phyloP scores from a whole-genome alignment of 2,888 invertebrate species.

The Tipula unca region DNA sequence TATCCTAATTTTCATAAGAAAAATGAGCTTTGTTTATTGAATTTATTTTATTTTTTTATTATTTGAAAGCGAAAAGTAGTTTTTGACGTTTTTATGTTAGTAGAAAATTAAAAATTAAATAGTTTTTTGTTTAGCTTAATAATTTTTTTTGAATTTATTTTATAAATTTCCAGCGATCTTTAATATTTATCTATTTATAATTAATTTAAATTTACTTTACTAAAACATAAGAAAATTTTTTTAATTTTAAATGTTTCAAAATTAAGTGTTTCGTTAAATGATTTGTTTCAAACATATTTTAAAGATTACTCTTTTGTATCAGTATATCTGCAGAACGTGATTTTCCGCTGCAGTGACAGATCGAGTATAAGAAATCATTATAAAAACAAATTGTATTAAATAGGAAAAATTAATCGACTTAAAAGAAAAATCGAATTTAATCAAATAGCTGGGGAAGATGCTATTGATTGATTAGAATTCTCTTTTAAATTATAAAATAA shows the following conservation, averaged over 20 bases:
- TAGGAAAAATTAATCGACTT: neutral
- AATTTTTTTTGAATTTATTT: neutral
- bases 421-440: neutral
- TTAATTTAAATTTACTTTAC: neutral
- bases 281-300: neutral
- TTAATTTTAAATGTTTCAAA: neutral
- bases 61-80: neutral
- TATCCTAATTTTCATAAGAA: conserved; percentile 14
- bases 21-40: conserved; percentile 8
- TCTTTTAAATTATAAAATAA: neutral
- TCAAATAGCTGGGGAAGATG: conserved; percentile 43
- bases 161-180: neutral
- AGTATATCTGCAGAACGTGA: neutral
- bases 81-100: neutral
- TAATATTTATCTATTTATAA: neutral
- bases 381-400: neutral
- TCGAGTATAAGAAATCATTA: neutral
- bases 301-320: neutral
- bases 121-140: neutral
- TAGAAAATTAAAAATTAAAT: conserved; percentile 8
- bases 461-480: conserved; percentile 28
- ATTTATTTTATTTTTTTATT: neutral
- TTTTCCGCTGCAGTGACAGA: neutral
- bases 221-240: neutral
- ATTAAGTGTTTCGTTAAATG: neutral